These are phyloP conservation scores for Chaenodraco wilsoni DNA, from an alignment of 2,797 vertebrate species.

Conservation along the genomic window DNA sequence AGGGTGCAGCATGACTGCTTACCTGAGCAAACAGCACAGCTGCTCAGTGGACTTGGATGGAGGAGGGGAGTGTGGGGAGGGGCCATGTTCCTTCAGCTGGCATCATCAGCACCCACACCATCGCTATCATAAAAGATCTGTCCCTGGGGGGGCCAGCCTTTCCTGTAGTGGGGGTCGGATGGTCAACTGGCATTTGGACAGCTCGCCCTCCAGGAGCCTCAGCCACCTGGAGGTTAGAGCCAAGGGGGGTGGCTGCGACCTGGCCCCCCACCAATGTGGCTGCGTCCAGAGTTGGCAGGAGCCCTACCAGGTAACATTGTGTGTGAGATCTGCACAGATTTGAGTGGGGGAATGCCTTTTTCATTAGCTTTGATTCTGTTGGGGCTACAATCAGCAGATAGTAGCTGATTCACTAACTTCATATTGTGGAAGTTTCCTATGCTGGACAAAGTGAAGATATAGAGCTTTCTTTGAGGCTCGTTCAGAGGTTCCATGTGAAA, in stretches of 20 bases:
- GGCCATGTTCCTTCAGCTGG: slow-evolving; percentile 84
- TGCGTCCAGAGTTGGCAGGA: slow-evolving; percentile 86
- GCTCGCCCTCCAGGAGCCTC: slow-evolving; percentile 82
- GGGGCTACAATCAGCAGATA: background rate
- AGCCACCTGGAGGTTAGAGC: slow-evolving; percentile 69
- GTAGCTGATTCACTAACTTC: background rate
- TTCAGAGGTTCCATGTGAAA: background rate
- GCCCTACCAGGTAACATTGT: slow-evolving; percentile 79
- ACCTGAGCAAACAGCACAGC: slow-evolving; percentile 86
- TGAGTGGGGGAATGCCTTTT: too few species aligned
- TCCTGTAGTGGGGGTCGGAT: slow-evolving; percentile 79
- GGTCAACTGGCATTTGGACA: slow-evolving; percentile 79
- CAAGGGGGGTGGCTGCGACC: slow-evolving; percentile 83
- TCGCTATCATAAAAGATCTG: slow-evolving; percentile 46
- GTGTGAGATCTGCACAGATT: background rate
- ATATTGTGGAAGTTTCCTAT: background rate
- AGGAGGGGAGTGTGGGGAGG: slow-evolving; percentile 68
- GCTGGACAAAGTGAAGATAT: background rate
- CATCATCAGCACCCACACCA: slow-evolving; percentile 72
- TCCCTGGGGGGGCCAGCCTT: slow-evolving; percentile 75
- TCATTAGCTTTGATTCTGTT: too few species aligned
- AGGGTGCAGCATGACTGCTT: slow-evolving; percentile 82
- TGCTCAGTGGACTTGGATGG: slow-evolving; percentile 82
- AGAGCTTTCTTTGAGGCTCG: too few species aligned
- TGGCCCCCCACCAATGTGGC: slow-evolving; percentile 83